Evolutionary conservation across 2,888 invertebrate genomes (phyloP).

Genomic region (Lepidonotus clava): DNA sequence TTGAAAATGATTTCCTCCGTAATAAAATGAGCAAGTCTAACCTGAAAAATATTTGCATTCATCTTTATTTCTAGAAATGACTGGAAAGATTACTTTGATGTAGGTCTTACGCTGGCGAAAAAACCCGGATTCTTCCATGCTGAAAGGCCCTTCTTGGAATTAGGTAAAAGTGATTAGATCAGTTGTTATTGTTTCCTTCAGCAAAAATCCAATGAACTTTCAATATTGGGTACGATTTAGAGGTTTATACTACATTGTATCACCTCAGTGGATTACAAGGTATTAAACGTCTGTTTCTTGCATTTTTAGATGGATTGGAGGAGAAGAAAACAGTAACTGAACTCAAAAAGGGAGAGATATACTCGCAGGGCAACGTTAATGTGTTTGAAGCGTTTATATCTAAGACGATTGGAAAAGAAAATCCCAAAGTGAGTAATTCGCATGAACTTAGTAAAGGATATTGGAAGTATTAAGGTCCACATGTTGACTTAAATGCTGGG

Average conservation of each 20-base stretch:
- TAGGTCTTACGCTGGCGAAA: constrained; percentile 85
- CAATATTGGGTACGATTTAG: background rate
- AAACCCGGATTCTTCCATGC: constrained; percentile 87
- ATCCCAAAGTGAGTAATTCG: constrained; percentile 79
- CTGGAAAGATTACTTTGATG: constrained; percentile 85
- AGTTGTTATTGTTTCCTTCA: no score
- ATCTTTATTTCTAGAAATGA: constrained; percentile 75
- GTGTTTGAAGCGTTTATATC: constrained; percentile 81
- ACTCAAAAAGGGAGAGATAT: constrained; percentile 81
- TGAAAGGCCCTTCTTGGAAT: constrained; percentile 82
- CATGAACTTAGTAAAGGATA: background rate
- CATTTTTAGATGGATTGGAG: background rate
- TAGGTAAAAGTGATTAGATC: no score
- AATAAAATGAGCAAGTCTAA: no score
- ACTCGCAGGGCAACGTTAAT: constrained; percentile 78
- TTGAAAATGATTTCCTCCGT: no score
- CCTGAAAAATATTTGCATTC: background rate
- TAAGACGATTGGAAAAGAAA: constrained; percentile 84
- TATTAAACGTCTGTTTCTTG: background rate
- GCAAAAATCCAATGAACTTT: no score
- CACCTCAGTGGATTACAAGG: background rate
- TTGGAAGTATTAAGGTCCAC: no score
- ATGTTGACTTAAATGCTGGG: no score
- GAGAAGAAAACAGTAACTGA: constrained; percentile 70
- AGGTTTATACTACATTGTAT: no score